phyloP scores from a whole-genome alignment of 1,140 invertebrate species.

The Drosophila micromelanica region DNA sequence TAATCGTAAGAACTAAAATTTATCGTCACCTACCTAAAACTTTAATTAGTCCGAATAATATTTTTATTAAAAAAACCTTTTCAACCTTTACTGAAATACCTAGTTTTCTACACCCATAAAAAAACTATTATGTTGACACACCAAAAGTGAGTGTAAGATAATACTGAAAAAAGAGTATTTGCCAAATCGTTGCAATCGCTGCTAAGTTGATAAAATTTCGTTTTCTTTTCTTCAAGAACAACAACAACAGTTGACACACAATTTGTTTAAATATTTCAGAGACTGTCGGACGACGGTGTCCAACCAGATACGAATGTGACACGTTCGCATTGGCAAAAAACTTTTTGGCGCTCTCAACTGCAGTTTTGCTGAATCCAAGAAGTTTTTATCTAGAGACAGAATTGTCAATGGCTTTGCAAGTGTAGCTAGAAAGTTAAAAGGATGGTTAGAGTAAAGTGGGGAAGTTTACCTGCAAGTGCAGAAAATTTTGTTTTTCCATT shows the following conservation, averaged over 20 bases:
- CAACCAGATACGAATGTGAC: constrained; percentile 22
- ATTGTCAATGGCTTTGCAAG: constrained; percentile 8
- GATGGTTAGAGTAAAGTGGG: not conserved
- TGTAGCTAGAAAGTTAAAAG: constrained; percentile 1
- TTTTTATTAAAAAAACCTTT: too few species aligned
- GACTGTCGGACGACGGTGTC: not conserved
- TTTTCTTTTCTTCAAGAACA: not conserved
- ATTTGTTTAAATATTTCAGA: constrained; percentile 51
- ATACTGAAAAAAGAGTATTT: constrained; percentile 10
- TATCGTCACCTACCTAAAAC: too few species aligned
- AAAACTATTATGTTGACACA: not conserved
- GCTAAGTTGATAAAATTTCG: constrained; percentile 13
- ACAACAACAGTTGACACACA: constrained; percentile 27
- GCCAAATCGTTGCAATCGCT: not conserved
- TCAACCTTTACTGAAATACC: not conserved
- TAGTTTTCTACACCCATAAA: not conserved
- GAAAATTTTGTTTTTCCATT: constrained; percentile 30
- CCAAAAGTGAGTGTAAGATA: not conserved
- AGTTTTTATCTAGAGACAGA: not conserved
- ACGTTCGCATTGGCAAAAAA: constrained; percentile 34
- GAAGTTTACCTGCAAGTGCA: constrained; percentile 5
- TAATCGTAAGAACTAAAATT: too few species aligned
- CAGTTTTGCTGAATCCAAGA: not conserved
- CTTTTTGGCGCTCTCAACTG: constrained; percentile 11
- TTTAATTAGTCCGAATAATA: too few species aligned